Percentiles rank a stretch among this genome's conserved stretches.
These are phyloP conservation scores for Lymantria monacha DNA, from an alignment of 2,888 invertebrate genomes.

Conservation along the genomic window DNA sequence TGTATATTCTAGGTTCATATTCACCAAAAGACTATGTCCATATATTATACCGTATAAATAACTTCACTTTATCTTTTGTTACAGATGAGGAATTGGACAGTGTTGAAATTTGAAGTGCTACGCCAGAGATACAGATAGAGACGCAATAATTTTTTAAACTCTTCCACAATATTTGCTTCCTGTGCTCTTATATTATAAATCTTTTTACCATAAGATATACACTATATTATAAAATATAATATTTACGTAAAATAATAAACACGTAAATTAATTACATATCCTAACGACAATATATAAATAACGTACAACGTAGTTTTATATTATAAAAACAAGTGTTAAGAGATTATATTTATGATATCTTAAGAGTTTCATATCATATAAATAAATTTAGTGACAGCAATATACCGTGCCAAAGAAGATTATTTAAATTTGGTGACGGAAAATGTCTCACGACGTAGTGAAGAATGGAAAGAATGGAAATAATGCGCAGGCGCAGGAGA, in stretches of 20 bases:
- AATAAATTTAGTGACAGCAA: slow-evolving; percentile 40
- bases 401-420: slow-evolving; percentile 38
- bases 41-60: no score
- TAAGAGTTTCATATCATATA: slow-evolving; percentile 42
- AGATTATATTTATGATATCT: slow-evolving; percentile 25
- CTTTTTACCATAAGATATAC: slow-evolving; percentile 25
- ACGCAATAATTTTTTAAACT: slow-evolving; percentile 33
- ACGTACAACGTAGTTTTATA: slow-evolving; percentile 35
- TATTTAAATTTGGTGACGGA: slow-evolving; percentile 19
- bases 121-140: slow-evolving; percentile 64
- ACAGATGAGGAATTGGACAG: slow-evolving; percentile 36
- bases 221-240: slow-evolving; percentile 22
- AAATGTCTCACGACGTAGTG: slow-evolving; percentile 71
- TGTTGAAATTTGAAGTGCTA: slow-evolving; percentile 34
- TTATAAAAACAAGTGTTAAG: slow-evolving; percentile 29
- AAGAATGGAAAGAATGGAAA: slow-evolving; percentile 65
- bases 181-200: slow-evolving; percentile 14
- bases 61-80: no score
- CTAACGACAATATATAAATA: slow-evolving; percentile 46
- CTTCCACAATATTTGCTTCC: slow-evolving; percentile 41
- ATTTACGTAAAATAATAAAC: slow-evolving; percentile 22
- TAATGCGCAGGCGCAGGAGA: slow-evolving; percentile 47
- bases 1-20: no score
- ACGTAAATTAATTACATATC: slow-evolving; percentile 48
- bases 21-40: no score